Evolutionary conservation across 35 echinoderm and acorn worm genomes (phyloP).

Genomic region (Heliocidaris erythrogramma): DNA sequence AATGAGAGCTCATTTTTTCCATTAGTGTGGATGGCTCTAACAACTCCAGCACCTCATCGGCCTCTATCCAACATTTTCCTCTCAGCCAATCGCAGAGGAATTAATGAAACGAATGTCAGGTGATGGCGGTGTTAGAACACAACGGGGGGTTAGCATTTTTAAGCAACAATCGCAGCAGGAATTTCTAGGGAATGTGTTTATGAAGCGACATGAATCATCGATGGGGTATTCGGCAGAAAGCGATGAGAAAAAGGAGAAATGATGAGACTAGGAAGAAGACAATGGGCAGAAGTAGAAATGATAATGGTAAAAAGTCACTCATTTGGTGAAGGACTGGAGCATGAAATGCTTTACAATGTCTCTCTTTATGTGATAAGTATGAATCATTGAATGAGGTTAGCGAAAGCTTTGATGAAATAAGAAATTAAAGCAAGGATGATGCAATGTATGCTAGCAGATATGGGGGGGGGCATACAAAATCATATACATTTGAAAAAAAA

Average conservation of each 20-base stretch:
- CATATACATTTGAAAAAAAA: background rate
- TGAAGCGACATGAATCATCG: background rate
- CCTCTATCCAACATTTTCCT: background rate
- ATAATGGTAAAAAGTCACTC: background rate
- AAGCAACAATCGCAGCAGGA: slow-evolving; percentile 15
- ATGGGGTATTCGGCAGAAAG: background rate
- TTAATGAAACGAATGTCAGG: slow-evolving; percentile 11
- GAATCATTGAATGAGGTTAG: background rate
- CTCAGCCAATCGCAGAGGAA: background rate
- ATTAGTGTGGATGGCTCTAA: background rate
- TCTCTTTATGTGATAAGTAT: background rate
- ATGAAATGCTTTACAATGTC: background rate
- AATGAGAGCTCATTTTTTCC: background rate
- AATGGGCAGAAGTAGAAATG: background rate
- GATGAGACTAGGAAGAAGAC: background rate
- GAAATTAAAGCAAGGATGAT: background rate
- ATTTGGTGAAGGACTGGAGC: background rate
- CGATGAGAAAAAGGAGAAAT: background rate
- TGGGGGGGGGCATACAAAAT: background rate
- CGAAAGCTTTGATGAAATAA: background rate
- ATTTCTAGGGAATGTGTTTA: background rate
- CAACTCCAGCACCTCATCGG: background rate
- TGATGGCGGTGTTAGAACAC: background rate
- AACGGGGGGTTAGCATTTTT: background rate
- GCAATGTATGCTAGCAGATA: background rate